Percentiles rank a stretch among this genome's conserved stretches.
phyloP scores from a whole-genome alignment of 2,113 vertebrate species.

The Arvicanthis niloticus region DNA sequence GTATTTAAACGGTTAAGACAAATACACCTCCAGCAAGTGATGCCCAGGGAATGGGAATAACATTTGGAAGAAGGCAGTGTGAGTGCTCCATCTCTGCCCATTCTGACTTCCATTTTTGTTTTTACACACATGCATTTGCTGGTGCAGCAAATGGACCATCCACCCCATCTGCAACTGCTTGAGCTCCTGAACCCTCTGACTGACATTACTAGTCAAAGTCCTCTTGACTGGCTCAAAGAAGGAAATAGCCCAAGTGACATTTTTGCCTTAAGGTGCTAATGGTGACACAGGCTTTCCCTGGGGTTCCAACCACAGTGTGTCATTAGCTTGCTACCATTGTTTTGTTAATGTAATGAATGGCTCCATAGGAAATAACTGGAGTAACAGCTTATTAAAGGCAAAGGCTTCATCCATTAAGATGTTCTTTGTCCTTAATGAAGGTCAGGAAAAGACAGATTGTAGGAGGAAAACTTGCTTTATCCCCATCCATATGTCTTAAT shows the following conservation, averaged over 20 bases:
- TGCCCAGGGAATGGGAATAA: neutral
- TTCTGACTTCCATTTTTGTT: neutral
- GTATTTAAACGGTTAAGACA: neutral
- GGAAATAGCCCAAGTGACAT: constrained; percentile 72
- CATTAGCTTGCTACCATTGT: constrained; percentile 83
- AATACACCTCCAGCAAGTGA: neutral
- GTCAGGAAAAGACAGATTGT: constrained; percentile 79
- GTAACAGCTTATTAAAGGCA: constrained; percentile 83
- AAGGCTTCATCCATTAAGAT: constrained; percentile 82
- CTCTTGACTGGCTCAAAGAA: constrained; percentile 78
- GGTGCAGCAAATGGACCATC: neutral
- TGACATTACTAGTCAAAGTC: constrained; percentile 83
- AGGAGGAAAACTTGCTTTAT: constrained; percentile 82
- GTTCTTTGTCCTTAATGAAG: constrained; percentile 77
- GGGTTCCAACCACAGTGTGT: constrained; percentile 73
- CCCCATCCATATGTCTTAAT: constrained; percentile 75
- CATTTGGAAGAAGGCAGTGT: constrained; percentile 41
- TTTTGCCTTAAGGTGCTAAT: constrained; percentile 82
- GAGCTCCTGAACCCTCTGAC: constrained; percentile 72
- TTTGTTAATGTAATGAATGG: constrained; percentile 85
- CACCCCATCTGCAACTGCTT: constrained; percentile 68
- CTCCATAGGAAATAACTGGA: constrained; percentile 83
- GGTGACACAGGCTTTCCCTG: constrained; percentile 70
- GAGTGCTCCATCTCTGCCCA: neutral
- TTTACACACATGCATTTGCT: constrained; percentile 39